Evolutionary conservation across 2,113 vertebrate genomes (phyloP).

Genomic region (Anarhynchus alexandrinus): DNA sequence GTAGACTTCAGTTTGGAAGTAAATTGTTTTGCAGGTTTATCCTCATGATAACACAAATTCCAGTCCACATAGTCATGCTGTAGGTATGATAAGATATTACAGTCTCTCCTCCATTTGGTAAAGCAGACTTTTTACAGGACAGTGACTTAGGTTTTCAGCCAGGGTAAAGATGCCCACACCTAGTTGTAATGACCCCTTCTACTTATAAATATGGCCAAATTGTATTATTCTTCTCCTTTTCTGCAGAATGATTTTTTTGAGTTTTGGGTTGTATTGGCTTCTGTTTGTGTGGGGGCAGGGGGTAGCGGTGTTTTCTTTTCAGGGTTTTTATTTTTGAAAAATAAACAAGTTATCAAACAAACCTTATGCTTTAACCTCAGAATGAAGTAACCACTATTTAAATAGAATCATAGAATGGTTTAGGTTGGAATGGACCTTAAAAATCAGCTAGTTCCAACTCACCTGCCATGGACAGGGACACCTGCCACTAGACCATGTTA

Average conservation of each 20-base stretch:
- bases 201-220: neutral
- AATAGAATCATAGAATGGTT: neutral
- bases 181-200: neutral
- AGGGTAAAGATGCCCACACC: neutral
- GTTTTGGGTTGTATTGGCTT: neutral
- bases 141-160: neutral
- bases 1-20: neutral
- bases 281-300: too few species aligned
- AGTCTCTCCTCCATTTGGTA: neutral
- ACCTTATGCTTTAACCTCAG: neutral
- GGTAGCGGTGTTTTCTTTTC: rapidly evolving
- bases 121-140: neutral
- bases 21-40: neutral
- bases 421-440: too few species aligned
- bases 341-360: neutral
- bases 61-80: neutral
- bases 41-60: neutral
- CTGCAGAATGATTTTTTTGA: neutral
- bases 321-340: neutral
- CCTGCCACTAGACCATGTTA: neutral
- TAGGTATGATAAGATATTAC: neutral
- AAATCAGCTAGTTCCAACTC: too few species aligned
- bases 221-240: neutral
- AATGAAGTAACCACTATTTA: neutral
- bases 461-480: too few species aligned